Evolutionary conservation across 2,888 invertebrate species (phyloP).

Genomic region (Cylloceria caligata): DNA sequence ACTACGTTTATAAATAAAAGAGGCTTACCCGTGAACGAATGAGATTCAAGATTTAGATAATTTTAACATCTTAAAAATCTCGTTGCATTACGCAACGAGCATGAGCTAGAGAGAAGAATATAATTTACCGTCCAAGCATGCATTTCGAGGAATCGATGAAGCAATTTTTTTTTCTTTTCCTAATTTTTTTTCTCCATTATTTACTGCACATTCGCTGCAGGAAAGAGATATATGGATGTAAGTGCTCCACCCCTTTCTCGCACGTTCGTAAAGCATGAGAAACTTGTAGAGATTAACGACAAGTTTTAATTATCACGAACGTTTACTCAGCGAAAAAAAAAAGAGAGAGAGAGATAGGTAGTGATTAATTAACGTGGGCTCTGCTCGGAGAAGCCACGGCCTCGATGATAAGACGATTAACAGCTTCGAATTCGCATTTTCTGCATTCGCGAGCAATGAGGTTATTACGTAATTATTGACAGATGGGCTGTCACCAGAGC

Average conservation of each 20-base stretch:
- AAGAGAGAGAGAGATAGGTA: no score
- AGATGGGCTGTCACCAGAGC: slow-evolving; percentile 65
- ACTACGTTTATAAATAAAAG: not conserved
- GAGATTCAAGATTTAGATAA: not conserved
- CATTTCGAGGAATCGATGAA: not conserved
- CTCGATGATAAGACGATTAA: slow-evolving; percentile 50
- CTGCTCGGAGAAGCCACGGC: not conserved
- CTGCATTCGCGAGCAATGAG: slow-evolving; percentile 29
- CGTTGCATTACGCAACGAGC: not conserved
- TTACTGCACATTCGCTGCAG: not conserved
- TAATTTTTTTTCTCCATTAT: not conserved
- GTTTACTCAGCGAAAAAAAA: not conserved
- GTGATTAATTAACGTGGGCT: slow-evolving; percentile 3
- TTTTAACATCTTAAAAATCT: not conserved
- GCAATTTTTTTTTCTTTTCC: not conserved
- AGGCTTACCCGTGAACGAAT: slow-evolving; percentile 2
- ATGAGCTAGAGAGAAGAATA: not conserved
- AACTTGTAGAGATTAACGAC: not conserved
- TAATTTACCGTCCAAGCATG: not conserved
- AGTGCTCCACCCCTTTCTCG: slow-evolving; percentile 18
- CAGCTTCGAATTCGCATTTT: slow-evolving; percentile 62
- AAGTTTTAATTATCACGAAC: not conserved
- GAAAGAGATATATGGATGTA: not conserved
- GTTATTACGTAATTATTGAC: slow-evolving; percentile 70
- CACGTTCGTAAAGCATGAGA: not conserved